Evolutionary conservation across 2,888 invertebrate species (phyloP).

Genomic region (Cryptosula pallasiana): DNA sequence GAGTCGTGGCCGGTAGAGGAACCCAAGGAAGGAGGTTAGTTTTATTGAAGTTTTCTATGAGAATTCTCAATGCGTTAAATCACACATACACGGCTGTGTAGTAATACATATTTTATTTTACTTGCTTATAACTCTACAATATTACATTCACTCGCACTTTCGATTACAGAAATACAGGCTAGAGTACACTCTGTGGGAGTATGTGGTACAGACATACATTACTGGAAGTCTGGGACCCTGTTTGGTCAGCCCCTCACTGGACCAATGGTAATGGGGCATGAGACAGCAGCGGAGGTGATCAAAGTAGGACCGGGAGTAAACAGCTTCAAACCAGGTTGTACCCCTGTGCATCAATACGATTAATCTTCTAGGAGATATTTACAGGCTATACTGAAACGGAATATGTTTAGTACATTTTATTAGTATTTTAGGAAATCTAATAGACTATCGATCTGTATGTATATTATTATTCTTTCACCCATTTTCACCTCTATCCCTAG

Average conservation of each 20-base stretch:
- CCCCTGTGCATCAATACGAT: not conserved
- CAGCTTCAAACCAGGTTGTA: not conserved
- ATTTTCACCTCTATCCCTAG: no score
- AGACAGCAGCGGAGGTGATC: not conserved
- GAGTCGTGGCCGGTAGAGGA: conserved; percentile 17
- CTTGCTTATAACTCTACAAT: no score
- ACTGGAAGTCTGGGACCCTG: conserved; percentile 9
- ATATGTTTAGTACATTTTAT: no score
- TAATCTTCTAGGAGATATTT: not conserved
- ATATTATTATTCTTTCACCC: no score
- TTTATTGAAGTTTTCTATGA: no score
- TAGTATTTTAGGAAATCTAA: no score
- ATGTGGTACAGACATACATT: conserved; percentile 13
- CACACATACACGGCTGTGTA: no score
- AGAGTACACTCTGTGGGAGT: conserved; percentile 18
- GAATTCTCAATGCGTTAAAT: no score
- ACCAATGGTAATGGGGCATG: conserved; percentile 13
- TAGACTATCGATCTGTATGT: no score
- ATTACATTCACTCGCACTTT: no score
- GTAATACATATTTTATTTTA: no score
- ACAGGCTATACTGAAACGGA: no score
- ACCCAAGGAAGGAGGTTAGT: conserved; percentile 11
- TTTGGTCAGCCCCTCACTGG: not conserved
- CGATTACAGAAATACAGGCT: not conserved
- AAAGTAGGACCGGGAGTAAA: conserved; percentile 5